Percentiles rank a stretch among this genome's conserved stretches.
These are phyloP conservation scores for Chrysopilus asiliformis DNA, from an alignment of 2,888 invertebrate genomes.

Conservation along the genomic window DNA sequence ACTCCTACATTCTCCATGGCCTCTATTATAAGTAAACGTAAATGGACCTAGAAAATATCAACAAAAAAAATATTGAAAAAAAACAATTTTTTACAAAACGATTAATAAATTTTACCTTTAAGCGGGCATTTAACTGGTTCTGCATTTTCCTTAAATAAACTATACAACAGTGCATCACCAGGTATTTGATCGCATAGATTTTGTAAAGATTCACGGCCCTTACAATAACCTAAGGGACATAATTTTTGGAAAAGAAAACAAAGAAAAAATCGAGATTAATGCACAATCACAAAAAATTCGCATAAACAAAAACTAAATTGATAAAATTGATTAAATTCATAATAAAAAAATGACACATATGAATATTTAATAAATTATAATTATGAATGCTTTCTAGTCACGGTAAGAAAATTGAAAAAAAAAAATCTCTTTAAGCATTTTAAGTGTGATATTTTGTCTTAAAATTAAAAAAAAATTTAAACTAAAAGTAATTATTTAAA, in stretches of 20 bases:
- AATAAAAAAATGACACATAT: background rate
- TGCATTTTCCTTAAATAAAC: slow-evolving; percentile 80
- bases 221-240: slow-evolving; percentile 38
- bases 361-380: too few species aligned
- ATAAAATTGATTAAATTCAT: too few species aligned
- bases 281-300: slow-evolving; percentile 21
- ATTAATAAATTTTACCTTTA: slow-evolving; percentile 29
- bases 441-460: too few species aligned
- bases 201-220: slow-evolving; percentile 52
- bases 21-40: slow-evolving; percentile 85
- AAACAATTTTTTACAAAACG: background rate
- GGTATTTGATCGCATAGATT: slow-evolving; percentile 77
- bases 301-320: background rate
- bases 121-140: slow-evolving; percentile 78
- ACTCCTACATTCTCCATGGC: slow-evolving; percentile 77
- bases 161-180: slow-evolving; percentile 76
- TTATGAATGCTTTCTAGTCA: too few species aligned
- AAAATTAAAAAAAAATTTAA: too few species aligned
- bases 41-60: slow-evolving; percentile 67
- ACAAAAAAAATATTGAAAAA: slow-evolving; percentile 7
- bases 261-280: slow-evolving; percentile 31
- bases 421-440: too few species aligned
- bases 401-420: too few species aligned
- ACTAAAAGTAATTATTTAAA: too few species aligned
- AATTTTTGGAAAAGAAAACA: slow-evolving; percentile 27